Evolutionary conservation across 2,888 invertebrate genomes (phyloP).

Genomic region (Coenonympha arcania): DNA sequence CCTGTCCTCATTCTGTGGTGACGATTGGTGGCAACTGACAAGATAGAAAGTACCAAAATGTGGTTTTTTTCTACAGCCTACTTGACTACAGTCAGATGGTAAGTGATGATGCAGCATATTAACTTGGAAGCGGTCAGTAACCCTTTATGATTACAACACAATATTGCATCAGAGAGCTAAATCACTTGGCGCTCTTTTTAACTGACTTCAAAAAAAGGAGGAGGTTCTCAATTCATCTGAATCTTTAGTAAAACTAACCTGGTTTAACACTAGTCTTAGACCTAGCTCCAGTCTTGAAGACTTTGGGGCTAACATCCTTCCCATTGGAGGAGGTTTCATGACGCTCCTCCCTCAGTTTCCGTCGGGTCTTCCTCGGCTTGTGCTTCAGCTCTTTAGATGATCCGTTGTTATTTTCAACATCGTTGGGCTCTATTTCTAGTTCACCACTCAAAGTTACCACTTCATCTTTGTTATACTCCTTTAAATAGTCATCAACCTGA

Average conservation of each 20-base stretch:
- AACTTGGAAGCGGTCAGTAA: too few species aligned
- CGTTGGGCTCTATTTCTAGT: slow-evolving; percentile 66
- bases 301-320: slow-evolving; percentile 65
- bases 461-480: slow-evolving; percentile 70
- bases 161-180: too few species aligned
- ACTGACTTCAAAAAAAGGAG: too few species aligned
- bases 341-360: slow-evolving; percentile 61
- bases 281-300: slow-evolving; percentile 57
- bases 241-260: slow-evolving; percentile 44
- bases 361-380: slow-evolving; percentile 59
- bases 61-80: too few species aligned
- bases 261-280: slow-evolving; percentile 49
- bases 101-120: too few species aligned
- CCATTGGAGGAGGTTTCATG: slow-evolving; percentile 55
- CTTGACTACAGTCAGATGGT: too few species aligned
- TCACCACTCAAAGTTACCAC: slow-evolving; percentile 68
- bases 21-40: too few species aligned
- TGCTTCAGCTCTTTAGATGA: slow-evolving; percentile 54
- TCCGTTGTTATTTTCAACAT: slow-evolving; percentile 65
- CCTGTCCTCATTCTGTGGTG: too few species aligned
- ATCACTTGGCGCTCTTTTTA: too few species aligned
- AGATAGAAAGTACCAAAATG: too few species aligned
- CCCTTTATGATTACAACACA: too few species aligned
- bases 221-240: too few species aligned
- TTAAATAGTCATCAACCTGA: slow-evolving; percentile 66